These are phyloP conservation scores for Esox lucius DNA, from an alignment of 2,797 vertebrate genomes.

Conservation along the genomic window DNA sequence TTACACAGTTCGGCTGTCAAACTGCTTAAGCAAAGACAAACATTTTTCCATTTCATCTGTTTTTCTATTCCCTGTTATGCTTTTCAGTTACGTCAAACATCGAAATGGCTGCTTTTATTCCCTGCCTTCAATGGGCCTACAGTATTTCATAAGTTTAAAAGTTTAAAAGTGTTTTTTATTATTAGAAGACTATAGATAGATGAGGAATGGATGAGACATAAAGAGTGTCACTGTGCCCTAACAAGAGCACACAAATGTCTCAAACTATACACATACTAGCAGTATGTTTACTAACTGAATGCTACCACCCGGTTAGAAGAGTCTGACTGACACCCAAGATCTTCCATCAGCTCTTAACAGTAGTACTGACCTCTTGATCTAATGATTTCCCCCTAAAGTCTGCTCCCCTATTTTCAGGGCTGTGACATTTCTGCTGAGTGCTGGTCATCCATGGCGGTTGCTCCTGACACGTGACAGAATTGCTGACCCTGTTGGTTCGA, in stretches of 20 bases:
- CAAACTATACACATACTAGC: slow-evolving; percentile 45
- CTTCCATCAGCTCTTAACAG: slow-evolving; percentile 49
- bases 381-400: slow-evolving; percentile 32
- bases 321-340: slow-evolving; percentile 58
- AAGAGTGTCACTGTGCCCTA: neutral
- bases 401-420: neutral
- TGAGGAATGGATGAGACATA: neutral
- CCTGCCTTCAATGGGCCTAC: neutral
- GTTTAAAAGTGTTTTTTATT: neutral
- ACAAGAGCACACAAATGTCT: slow-evolving; percentile 49
- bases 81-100: neutral
- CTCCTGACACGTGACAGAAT: slow-evolving; percentile 63
- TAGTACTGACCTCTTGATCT: slow-evolving; percentile 20
- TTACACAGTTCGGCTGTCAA: slow-evolving; percentile 6
- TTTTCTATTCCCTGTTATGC: neutral
- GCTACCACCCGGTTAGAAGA: slow-evolving; percentile 53
- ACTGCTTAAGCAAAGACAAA: slow-evolving; percentile 2
- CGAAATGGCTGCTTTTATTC: neutral
- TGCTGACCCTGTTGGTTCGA: slow-evolving; percentile 63
- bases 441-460: slow-evolving; percentile 59
- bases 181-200: neutral
- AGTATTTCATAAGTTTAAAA: neutral
- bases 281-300: slow-evolving; percentile 33
- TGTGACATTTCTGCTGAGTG: slow-evolving; percentile 71
- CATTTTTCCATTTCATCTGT: neutral